Base-by-base conservation (phyloP, 2,888 invertebrate species). In the Eristalis arbustorum region DNA sequence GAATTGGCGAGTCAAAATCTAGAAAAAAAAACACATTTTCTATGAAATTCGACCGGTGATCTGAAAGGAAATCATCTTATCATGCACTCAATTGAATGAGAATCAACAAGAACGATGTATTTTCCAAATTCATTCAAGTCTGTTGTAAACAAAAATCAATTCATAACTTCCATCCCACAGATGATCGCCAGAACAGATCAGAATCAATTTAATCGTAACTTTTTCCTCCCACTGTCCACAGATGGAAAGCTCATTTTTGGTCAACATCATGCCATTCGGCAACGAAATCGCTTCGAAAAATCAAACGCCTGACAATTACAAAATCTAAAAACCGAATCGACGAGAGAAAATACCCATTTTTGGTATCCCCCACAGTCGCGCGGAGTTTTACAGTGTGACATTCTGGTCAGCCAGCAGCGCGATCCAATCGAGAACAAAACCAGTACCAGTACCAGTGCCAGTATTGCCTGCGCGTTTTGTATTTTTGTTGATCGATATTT, bases 321-420 rank as follows among this genome's bases (percentile, higher is more conserved):
- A 81, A 73, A 72, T 72, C 63, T 23, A 64, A n/a, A 59, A 69
- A 71, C 40, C 73, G 61, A 74, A 80, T 69, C 73, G 37, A 77
- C n/a, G n/a, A 85, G 62, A 74, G 71, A 74, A 81, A 85, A 85
- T 85, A 81, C 63, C 85, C 85, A 71, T 85, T 74, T 85, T 81
- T 74, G 85, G 85, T 74, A 74, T 81, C 61, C 49, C 49, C 68
- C 57, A 74, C 34, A 61, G 62, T 11, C 25, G 8, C 57, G 28
- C 13, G 40, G 64, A n/a, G n/a, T n/a, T n/a, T n/a, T n/a, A n/a
- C 40, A 6, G 49, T 49, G 49, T 18, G 49, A 49, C 49, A n/a
- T 49, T 49, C 49, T 49, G 49, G 49, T 49, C 75, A 18, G 49
- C n/a, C 63, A 25, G 57, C 22, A 57, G 13, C 59, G 22, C 59